phyloP scores from a whole-genome alignment of 2,888 invertebrate genomes.

The Volucella bombylans region DNA sequence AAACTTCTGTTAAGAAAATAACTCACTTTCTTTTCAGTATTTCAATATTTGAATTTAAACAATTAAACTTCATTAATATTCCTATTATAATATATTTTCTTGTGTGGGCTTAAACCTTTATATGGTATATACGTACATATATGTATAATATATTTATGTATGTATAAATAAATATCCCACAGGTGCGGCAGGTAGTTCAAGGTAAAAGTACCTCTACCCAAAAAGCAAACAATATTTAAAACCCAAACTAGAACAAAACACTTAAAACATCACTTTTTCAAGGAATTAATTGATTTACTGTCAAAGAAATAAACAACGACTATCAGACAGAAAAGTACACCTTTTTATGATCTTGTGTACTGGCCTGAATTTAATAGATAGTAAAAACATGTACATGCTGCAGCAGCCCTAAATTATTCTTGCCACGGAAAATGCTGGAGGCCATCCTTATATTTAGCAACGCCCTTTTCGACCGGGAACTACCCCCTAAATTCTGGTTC shows the following conservation, averaged over 20 bases:
- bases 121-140: neutral
- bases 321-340: slow-evolving; percentile 49
- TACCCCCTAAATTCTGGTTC: slow-evolving; percentile 29
- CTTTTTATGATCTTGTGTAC: slow-evolving; percentile 45
- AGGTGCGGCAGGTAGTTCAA: slow-evolving; percentile 14
- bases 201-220: slow-evolving; percentile 47
- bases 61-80: too few species aligned
- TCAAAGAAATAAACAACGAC: slow-evolving; percentile 69
- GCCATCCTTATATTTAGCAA: slow-evolving; percentile 28
- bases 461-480: slow-evolving; percentile 38
- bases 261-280: slow-evolving; percentile 54
- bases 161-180: neutral
- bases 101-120: too few species aligned
- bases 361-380: slow-evolving; percentile 55
- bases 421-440: neutral
- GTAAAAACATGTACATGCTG: slow-evolving; percentile 48
- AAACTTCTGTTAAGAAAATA: too few species aligned
- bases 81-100: too few species aligned
- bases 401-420: slow-evolving; percentile 39
- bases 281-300: slow-evolving; percentile 49
- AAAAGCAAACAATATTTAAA: slow-evolving; percentile 66
- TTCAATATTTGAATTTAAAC: too few species aligned
- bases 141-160: neutral
- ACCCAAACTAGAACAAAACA: slow-evolving; percentile 67
- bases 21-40: too few species aligned